Evolutionary conservation across 1,140 invertebrate species (phyloP).

Genomic region (Lasaia peninsularis): DNA sequence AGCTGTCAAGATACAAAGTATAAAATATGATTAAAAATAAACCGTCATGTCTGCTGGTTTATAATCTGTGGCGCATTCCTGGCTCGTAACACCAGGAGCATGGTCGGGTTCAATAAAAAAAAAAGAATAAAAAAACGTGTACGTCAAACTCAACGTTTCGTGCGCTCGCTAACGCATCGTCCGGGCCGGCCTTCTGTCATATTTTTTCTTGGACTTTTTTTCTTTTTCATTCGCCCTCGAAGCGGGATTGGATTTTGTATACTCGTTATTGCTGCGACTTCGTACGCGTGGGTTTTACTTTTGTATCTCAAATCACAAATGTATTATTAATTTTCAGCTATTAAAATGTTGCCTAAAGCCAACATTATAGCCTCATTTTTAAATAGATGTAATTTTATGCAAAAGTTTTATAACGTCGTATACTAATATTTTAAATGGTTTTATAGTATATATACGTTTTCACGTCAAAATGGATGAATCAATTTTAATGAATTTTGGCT

Average conservation of each 20-base stretch:
- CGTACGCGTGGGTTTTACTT: too few species aligned
- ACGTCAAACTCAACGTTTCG: slow-evolving; percentile 55
- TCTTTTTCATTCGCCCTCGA: slow-evolving; percentile 33
- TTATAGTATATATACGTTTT: too few species aligned
- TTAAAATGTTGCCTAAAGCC: too few species aligned
- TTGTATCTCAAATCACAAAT: too few species aligned
- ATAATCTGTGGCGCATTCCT: slow-evolving; percentile 66
- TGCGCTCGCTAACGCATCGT: slow-evolving; percentile 47
- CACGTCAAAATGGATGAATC: too few species aligned
- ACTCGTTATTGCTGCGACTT: too few species aligned
- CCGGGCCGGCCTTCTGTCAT: slow-evolving; percentile 56
- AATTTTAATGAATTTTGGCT: too few species aligned
- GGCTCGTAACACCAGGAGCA: slow-evolving; percentile 73
- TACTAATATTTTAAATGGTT: too few species aligned
- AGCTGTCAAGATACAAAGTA: slow-evolving; percentile 28
- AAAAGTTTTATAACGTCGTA: too few species aligned
- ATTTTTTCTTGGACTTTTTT: slow-evolving; percentile 45
- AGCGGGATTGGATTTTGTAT: slow-evolving; percentile 13
- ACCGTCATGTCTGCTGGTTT: slow-evolving; percentile 42
- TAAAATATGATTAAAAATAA: slow-evolving; percentile 29
- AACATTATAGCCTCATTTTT: too few species aligned
- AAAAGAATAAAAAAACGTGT: slow-evolving; percentile 70
- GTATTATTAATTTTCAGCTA: too few species aligned
- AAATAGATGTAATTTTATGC: too few species aligned
- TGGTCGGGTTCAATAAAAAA: slow-evolving; percentile 68